phyloP scores from a whole-genome alignment of 2,113 vertebrate genomes.

The Gulo gulo region DNA sequence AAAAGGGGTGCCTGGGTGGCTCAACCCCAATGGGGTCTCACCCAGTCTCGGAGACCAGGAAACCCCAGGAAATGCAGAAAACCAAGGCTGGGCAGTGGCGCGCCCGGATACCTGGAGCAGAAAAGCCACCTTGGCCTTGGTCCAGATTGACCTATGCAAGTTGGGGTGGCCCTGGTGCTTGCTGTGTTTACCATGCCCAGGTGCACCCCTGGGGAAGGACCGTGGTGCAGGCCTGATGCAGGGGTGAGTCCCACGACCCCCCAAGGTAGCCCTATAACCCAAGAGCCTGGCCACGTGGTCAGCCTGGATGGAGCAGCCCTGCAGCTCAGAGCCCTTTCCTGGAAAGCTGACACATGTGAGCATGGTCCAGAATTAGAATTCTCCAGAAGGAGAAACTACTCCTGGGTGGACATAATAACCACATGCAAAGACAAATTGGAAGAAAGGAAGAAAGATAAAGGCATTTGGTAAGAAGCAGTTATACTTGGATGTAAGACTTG shows the following conservation, averaged over 20 bases:
- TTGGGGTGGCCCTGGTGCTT: not conserved
- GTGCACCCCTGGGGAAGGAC: no score
- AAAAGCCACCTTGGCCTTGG: not conserved
- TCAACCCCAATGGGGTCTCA: not conserved
- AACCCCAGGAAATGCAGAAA: not conserved
- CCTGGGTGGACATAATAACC: conserved; percentile 89
- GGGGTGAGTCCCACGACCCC: not conserved
- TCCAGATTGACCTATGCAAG: not conserved
- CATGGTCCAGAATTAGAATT: conserved; percentile 87
- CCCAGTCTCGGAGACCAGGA: not conserved
- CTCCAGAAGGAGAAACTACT: conserved; percentile 86
- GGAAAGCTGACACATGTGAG: conserved; percentile 89
- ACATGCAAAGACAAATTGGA: conserved; percentile 87
- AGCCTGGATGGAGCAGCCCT: not conserved
- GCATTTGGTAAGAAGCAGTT: conserved; percentile 90
- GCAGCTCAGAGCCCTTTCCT: conserved; percentile 77
- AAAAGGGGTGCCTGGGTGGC: not conserved
- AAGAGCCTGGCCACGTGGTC: no score
- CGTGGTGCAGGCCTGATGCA: not conserved
- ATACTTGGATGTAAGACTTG: conserved; percentile 90
- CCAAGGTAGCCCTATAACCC: not conserved
- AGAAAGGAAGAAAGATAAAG: conserved; percentile 90
- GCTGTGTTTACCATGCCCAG: not conserved
- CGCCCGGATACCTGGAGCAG: not conserved
- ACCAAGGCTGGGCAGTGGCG: not conserved